Base-by-base conservation (phyloP, 2,797 vertebrate species). In the Prionace glauca region DNA sequence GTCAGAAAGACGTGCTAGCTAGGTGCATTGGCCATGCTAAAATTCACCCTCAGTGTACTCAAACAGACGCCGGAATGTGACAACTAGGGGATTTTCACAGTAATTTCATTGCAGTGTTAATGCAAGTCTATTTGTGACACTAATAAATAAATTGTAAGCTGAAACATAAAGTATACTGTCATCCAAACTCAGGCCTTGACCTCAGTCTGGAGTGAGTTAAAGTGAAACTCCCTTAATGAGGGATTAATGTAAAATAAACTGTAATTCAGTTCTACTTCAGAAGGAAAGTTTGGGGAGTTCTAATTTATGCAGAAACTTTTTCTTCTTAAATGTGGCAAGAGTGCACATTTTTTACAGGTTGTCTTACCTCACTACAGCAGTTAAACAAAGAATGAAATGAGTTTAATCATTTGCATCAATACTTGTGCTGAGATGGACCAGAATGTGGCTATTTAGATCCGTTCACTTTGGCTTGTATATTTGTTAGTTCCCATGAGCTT, bases 401-500 rank as follows among this genome's bases (percentile, higher is more conserved):
- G 81, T 45, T 84, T 45, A 88, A 88, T 88, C 29, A 88, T 29
- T 88, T 88, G 24, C 29, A 29, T 56, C 0, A 50, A 88, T 88
- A 60, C 60, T 88, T 60, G 56, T 56, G 86, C 45, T 29, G 86
- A 56, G 22, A 60, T 88, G 50, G 50, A 16, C 86, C 86, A 60
- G 50, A 56, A 14, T 88, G 86, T 60, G 24, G 11, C 32, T 88
- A 88, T 88, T 32, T 88, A 50, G 50, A 88, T 32, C 1, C 32
- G 50, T 88, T 60, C 50, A 88, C 24, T 29, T 29, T 60, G 86
- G 86, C 50, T 56, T 60, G 50, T 88, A 32, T 29, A 60, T 88
- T 87, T 88, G 86, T 2, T 12, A 88, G 86, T 88, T 56, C 86
- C 86, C 86, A 88, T 88, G 86, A 88, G 50, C 45, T 56, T 88